Evolutionary conservation across 2,797 vertebrate species (phyloP).

Genomic region (Bradypus variegatus): DNA sequence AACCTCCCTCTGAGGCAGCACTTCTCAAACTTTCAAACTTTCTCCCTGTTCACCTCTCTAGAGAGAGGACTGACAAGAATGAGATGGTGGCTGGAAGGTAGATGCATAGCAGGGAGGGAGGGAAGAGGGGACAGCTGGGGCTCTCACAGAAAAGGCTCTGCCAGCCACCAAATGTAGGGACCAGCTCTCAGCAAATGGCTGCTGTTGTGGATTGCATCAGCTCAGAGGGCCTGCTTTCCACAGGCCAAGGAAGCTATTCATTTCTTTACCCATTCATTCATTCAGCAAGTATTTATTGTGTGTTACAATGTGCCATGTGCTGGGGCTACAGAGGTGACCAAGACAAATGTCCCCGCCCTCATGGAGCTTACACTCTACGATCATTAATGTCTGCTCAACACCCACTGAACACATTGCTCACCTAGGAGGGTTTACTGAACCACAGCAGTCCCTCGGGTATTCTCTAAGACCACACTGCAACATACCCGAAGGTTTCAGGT

Average conservation of each 20-base stretch:
- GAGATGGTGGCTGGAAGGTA: neutral
- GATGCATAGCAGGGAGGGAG: neutral
- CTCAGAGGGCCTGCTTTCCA: neutral
- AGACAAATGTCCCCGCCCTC: neutral
- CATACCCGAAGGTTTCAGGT: rapidly evolving
- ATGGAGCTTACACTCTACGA: neutral
- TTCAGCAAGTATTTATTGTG: neutral
- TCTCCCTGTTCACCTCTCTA: neutral
- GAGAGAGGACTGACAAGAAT: neutral
- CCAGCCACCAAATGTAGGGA: neutral
- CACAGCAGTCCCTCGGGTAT: neutral
- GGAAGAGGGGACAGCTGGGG: no score
- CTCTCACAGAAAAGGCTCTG: neutral
- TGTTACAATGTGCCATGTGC: neutral
- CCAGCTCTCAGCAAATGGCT: neutral
- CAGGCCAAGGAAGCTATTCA: neutral
- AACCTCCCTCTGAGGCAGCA: neutral
- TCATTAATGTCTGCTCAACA: neutral
- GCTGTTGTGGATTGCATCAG: neutral
- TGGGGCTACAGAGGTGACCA: neutral
- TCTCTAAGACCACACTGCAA: neutral
- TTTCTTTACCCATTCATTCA: neutral
- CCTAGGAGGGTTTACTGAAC: neutral
- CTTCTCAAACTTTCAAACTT: constrained; percentile 27
- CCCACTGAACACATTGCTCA: neutral